Conservation (phyloP, 2,113 vertebrate genomes). For the Rhizomys pruinosus region DNA sequence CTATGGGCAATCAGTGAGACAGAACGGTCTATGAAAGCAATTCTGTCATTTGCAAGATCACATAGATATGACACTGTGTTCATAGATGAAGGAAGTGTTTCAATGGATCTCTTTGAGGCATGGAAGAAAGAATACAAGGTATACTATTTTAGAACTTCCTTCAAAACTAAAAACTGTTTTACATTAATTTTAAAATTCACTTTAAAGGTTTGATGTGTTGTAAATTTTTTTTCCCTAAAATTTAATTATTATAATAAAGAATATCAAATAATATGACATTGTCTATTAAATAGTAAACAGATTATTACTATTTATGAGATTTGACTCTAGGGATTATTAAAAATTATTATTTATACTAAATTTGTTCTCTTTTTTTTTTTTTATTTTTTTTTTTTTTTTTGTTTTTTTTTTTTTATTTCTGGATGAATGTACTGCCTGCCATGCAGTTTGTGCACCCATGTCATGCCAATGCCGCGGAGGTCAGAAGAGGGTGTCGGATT, state of each 20-base stretch:
- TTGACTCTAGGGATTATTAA: constrained; percentile 38
- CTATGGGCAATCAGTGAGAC: constrained; percentile 97
- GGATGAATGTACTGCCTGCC: too few species aligned
- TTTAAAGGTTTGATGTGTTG: not conserved
- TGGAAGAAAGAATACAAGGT: constrained; percentile 99
- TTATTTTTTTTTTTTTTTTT: too few species aligned
- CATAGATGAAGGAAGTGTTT: constrained; percentile 93
- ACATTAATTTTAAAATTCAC: constrained; percentile 10
- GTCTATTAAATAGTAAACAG: constrained; percentile 37
- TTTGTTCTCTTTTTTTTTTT: constrained; percentile 15
- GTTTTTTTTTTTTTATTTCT: too few species aligned
- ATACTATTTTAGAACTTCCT: not conserved
- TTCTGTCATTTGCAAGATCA: constrained; percentile 93
- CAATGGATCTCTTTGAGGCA: constrained; percentile 96
- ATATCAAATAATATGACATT: constrained; percentile 42
- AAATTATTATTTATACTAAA: constrained; percentile 42
- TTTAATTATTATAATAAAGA: not conserved
- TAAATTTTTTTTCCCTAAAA: constrained; percentile 38
- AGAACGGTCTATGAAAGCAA: constrained; percentile 94
- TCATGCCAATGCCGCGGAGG: too few species aligned
- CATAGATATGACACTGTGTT: constrained; percentile 91
- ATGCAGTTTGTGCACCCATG: too few species aligned
- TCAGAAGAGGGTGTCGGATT: too few species aligned
- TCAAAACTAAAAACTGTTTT: not conserved
- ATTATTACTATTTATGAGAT: not conserved